These are phyloP conservation scores for Cheirogaleus major DNA, from an alignment of 2,797 vertebrate species.

Conservation along the genomic window DNA sequence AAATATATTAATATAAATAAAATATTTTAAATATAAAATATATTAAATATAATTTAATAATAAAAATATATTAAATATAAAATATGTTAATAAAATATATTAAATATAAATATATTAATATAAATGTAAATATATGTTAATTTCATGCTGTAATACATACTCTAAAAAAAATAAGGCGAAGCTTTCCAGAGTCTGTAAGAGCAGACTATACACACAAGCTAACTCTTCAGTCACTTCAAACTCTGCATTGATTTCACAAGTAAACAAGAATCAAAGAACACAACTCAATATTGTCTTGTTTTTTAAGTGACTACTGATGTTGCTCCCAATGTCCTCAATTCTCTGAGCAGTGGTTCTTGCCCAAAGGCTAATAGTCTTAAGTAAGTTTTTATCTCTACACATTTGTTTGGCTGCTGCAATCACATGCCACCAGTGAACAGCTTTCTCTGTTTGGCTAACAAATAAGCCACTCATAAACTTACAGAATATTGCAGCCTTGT, in stretches of 20 bases:
- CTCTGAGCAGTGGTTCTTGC: constrained; percentile 27
- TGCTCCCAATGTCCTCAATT: not conserved
- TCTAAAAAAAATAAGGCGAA: not conserved
- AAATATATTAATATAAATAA: no score
- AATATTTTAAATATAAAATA: no score
- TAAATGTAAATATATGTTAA: not conserved
- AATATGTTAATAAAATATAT: no score
- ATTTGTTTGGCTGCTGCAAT: constrained; percentile 10
- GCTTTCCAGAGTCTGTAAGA: not conserved
- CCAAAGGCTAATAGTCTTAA: not conserved
- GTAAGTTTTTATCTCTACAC: constrained; percentile 12
- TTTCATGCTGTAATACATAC: not conserved
- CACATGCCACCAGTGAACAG: not conserved
- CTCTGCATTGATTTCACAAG: not conserved
- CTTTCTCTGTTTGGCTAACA: not conserved
- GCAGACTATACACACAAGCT: not conserved
- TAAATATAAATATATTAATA: no score
- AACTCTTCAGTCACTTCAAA: constrained; percentile 39
- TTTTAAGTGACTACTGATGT: constrained; percentile 7
- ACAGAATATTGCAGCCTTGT: not conserved
- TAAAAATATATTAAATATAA: no score
- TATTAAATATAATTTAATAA: no score
- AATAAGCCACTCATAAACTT: not conserved
- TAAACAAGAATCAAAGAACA: constrained; percentile 22
- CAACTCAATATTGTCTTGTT: not conserved